Percentiles rank a stretch among this genome's conserved stretches.
Evolutionary conservation across 2,888 invertebrate species (phyloP).

Genomic region (Xestia sexstrigata): DNA sequence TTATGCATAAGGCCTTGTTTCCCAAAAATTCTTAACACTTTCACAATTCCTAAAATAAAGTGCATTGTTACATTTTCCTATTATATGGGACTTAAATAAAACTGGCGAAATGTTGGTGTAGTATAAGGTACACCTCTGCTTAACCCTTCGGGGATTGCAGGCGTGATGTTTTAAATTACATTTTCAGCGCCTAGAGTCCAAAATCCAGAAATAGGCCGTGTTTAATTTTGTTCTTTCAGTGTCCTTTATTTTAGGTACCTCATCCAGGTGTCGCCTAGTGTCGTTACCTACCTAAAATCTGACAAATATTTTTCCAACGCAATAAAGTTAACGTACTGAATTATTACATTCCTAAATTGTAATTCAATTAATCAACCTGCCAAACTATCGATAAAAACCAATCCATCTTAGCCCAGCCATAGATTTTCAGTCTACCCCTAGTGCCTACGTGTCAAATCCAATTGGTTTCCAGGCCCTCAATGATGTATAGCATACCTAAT

Average conservation of each 20-base stretch:
- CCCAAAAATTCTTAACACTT: neutral
- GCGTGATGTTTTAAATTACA: neutral
- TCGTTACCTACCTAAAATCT: neutral
- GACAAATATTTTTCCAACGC: neutral
- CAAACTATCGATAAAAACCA: neutral
- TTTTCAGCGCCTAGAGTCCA: neutral
- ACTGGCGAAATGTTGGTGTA: no score
- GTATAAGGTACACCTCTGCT: no score
- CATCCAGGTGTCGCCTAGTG: neutral
- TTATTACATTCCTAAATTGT: neutral
- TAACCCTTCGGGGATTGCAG: no score
- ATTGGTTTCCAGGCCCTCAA: conserved; percentile 50
- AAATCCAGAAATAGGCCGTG: neutral
- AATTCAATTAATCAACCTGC: neutral
- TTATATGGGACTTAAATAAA: no score
- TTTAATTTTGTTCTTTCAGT: no score
- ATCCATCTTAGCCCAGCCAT: conserved; percentile 4
- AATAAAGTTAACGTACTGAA: neutral
- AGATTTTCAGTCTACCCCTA: conserved; percentile 19
- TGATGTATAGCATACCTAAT: conserved; percentile 58
- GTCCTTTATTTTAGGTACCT: neutral
- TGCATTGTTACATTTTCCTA: no score
- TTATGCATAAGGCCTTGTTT: neutral
- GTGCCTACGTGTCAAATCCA: conserved; percentile 20
- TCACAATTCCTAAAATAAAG: neutral